These are phyloP conservation scores for Zaprionus vittiger DNA, from an alignment of 1,140 invertebrate species.

Conservation along the genomic window DNA sequence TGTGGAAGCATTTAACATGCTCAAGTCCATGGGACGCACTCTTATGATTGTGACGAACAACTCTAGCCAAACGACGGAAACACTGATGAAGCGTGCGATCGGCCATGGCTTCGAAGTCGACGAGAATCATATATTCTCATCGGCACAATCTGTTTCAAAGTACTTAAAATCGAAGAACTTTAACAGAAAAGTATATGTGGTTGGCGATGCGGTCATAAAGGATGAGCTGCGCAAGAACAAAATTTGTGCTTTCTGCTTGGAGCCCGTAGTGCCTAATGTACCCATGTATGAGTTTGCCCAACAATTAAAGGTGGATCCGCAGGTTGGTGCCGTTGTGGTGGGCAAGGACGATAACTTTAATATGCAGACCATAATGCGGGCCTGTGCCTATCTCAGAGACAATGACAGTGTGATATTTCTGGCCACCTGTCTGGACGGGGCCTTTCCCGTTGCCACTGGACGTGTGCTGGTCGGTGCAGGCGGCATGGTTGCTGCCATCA, in stretches of 20 bases:
- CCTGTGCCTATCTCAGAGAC: slow-evolving; percentile 37
- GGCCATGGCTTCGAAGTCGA: slow-evolving; percentile 23
- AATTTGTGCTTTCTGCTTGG: slow-evolving; percentile 8
- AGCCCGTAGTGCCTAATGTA: neutral
- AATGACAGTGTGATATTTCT: slow-evolving; percentile 47
- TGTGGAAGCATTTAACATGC: slow-evolving; percentile 45
- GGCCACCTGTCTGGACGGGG: slow-evolving; percentile 50
- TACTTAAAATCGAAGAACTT: slow-evolving; percentile 52
- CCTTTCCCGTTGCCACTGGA: slow-evolving; percentile 45
- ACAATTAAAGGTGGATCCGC: slow-evolving; percentile 43
- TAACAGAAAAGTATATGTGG: slow-evolving; percentile 44
- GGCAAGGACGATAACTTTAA: slow-evolving; percentile 57
- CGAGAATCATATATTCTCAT: slow-evolving; percentile 11
- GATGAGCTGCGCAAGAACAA: slow-evolving; percentile 33
- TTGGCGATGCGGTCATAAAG: slow-evolving; percentile 51
- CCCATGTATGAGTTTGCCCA: slow-evolving; percentile 31
- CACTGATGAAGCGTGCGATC: slow-evolving; percentile 38
- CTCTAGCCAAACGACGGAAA: neutral
- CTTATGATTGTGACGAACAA: slow-evolving; percentile 52
- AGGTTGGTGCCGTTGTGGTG: slow-evolving; percentile 61
- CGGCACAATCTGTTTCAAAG: slow-evolving; percentile 34
- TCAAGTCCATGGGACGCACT: slow-evolving; percentile 22
- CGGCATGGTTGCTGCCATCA: slow-evolving; percentile 55
- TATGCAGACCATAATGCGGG: slow-evolving; percentile 40
- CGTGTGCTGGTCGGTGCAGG: slow-evolving; percentile 53